Conservation (phyloP, 1,140 invertebrate genomes). For the Drosophila micromelanica region DNA sequence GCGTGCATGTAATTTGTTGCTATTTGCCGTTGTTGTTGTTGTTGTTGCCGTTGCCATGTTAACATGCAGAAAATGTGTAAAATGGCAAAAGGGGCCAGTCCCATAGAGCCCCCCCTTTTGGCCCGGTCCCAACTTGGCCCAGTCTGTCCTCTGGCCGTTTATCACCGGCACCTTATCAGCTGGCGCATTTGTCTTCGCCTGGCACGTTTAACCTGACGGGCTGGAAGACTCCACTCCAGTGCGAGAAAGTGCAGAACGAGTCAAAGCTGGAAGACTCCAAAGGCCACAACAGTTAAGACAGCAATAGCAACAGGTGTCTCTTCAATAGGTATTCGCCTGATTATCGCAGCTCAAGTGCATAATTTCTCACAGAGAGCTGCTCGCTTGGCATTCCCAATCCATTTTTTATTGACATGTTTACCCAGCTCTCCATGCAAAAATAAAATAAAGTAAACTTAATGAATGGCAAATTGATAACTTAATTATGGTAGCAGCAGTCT, state of each 20-base stretch:
- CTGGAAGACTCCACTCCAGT: no score
- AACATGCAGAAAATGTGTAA: slow-evolving; percentile 46
- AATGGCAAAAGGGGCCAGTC: slow-evolving; percentile 26
- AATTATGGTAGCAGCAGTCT: slow-evolving; percentile 16
- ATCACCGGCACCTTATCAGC: slow-evolving; percentile 43
- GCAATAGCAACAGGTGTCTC: slow-evolving; percentile 3
- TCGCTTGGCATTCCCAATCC: slow-evolving; percentile 28
- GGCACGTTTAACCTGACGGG: slow-evolving; percentile 31
- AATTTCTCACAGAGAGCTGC: slow-evolving; percentile 9
- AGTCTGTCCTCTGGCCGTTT: slow-evolving; percentile 18
- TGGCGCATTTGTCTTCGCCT: slow-evolving; percentile 37
- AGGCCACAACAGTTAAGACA: background rate
- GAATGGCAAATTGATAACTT: slow-evolving; percentile 25
- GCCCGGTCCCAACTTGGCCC: background rate
- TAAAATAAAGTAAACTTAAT: background rate
- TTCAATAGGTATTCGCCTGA: slow-evolving; percentile 1
- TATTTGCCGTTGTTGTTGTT: slow-evolving; percentile 21
- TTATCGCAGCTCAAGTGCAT: slow-evolving; percentile 22
- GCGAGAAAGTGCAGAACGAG: slow-evolving; percentile 30
- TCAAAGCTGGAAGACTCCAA: background rate
- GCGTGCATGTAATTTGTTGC: slow-evolving; percentile 41
- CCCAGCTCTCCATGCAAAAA: slow-evolving; percentile 14
- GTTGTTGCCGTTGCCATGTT: slow-evolving; percentile 38
- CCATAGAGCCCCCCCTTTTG: slow-evolving; percentile 9
- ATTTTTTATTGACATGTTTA: slow-evolving; percentile 44